phyloP scores from a whole-genome alignment of 2,113 vertebrate genomes.

The Atrichornis clamosus region DNA sequence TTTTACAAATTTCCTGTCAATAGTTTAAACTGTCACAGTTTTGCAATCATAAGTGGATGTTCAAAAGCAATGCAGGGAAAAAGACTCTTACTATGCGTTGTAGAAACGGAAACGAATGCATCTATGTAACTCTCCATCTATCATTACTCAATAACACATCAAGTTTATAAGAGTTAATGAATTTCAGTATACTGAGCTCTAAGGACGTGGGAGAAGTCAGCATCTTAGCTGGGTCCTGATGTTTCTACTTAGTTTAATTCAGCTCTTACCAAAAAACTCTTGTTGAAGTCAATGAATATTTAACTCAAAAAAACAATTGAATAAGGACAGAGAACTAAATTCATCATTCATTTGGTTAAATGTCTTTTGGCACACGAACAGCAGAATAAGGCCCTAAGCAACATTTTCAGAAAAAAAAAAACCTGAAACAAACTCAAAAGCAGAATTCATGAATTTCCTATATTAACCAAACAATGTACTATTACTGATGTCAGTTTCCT shows the following conservation, averaged over 20 bases:
- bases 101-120: neutral
- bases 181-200: neutral
- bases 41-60: neutral
- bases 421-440: neutral
- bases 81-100: neutral
- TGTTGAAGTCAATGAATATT: constrained; percentile 9
- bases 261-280: neutral
- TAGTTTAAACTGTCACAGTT: neutral
- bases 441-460: neutral
- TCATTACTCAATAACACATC: neutral
- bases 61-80: neutral
- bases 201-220: constrained; percentile 2
- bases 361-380: neutral
- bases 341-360: constrained; percentile 25
- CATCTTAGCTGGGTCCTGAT: neutral
- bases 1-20: neutral
- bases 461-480: neutral
- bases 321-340: constrained; percentile 3
- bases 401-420: neutral
- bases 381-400: neutral
- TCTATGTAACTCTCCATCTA: neutral
- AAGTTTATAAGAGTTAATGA: constrained; percentile 18
- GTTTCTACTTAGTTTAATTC: constrained; percentile 48
- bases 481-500: neutral
- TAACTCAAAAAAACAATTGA: constrained; percentile 8